Evolutionary conservation across 2,113 vertebrate genomes (phyloP), one percentile per base, ranked within the genome.

Genomic region (Aldabrachelys gigantea): DNA sequence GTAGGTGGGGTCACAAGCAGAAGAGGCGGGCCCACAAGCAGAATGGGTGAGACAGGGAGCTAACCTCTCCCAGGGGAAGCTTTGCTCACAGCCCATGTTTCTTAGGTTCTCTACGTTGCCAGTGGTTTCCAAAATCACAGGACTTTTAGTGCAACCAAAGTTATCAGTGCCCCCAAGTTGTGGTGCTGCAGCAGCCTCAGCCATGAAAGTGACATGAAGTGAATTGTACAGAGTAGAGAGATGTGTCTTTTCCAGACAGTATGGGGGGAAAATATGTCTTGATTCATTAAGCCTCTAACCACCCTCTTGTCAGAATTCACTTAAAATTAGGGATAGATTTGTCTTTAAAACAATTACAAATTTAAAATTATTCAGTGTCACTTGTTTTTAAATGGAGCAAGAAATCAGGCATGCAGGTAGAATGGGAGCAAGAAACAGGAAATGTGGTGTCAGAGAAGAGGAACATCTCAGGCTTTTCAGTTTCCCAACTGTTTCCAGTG

Each of bases 121-220:
- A 6, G 17, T 47, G 81, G 3, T 0, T 78, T 80, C 87, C 3
- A 3, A 19, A 50, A 6, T 1, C 2, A 2, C 10, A 2, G 19
- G 3, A 29, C 54, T 2, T 0, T 4, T 0, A 21, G 0, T 0
- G 29, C 25, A 7, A 14, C 57, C 19, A 4, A 1, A 2, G 5
- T 3, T 19, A 12, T 41, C 84, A 2, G 4, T 1, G 3, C 62
- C 5, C 5, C 5, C 53, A 1, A 3, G 2, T 0, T 25, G 12
- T 19, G 0, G 62, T 56, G 22, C 80, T 57, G 1, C 35, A 38
- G 25, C 21, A 54, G 52, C 52, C 80, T 54, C 35, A 25, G 35
- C 11, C 52, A 56, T n/a, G n/a, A 38, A 81, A 53, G 50, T 4
- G n/a, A 54, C 59, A 6, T 3, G 31, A 31, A 24, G 11, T 4